Evolutionary conservation across 2,113 vertebrate species (phyloP), one percentile per base, ranked within the genome.

Genomic region (Clarias batrachus): DNA sequence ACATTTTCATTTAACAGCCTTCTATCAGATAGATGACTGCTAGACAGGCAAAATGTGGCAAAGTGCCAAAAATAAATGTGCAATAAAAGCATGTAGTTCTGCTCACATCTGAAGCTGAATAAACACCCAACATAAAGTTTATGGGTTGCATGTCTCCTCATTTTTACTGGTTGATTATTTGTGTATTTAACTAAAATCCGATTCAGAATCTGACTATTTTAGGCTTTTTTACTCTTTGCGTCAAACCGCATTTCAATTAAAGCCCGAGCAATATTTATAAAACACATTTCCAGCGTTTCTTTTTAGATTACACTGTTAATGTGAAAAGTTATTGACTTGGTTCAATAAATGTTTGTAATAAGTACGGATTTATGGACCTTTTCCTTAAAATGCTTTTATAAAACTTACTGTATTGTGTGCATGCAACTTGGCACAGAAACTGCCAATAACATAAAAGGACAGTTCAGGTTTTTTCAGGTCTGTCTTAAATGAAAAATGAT

Each of bases 31-130:
- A 8, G 78, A 62, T 62, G 30, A 81, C 11, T 80, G 57, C 30
- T 6, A 81, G 57, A 80, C 78, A 37, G 30, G 57, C 78, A 0
- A 57, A 81, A 62, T 41, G 19, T 81, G 78, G 78, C 78, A 81
- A 81, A 81, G 30, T 62, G 78, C 57, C 78, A 81, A 81, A 62
- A 81, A 33, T 9, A 79, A 59, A 25, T 37, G 30, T 37, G 57
- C 27, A 80, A 6, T 33, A 62, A 80, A 79, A 33, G 54, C n/a
- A 27, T 77, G 25, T 77, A 27, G 27, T 77, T 27, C 23, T 77
- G 25, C 14, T 11, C 10, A 54, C 68, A 16, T 10, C 17, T 33
- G 5, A 17, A 70, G 27, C 14, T 1, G 30, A 33, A 70, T 33
- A 70, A 2, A 33, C 14, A 21, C 30, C 9, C 21, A 16, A 33